phyloP scores from a whole-genome alignment of 2,888 invertebrate species.

The Lamproptera curius region DNA sequence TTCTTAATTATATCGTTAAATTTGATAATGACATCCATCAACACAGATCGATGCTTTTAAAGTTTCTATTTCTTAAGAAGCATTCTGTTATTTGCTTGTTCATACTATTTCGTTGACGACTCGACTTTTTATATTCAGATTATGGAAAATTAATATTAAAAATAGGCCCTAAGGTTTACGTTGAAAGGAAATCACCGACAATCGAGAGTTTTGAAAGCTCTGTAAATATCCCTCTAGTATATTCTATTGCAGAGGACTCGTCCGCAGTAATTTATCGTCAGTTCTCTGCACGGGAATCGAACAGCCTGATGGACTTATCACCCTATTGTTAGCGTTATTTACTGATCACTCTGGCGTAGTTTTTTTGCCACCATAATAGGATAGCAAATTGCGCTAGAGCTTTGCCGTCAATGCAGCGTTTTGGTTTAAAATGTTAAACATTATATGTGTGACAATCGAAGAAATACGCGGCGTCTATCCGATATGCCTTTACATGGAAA shows the following conservation, averaged over 20 bases:
- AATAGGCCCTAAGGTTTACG: too few species aligned
- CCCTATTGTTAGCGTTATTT: constrained; percentile 37
- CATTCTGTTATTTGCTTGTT: too few species aligned
- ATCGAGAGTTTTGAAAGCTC: constrained; percentile 29
- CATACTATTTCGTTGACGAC: too few species aligned
- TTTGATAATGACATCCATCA: too few species aligned
- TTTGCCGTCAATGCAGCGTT: constrained; percentile 22
- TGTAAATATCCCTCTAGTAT: constrained; percentile 13
- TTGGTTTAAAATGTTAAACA: constrained; percentile 19
- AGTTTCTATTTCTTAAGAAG: too few species aligned
- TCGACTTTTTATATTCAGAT: too few species aligned
- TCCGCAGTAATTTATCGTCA: constrained; percentile 25
- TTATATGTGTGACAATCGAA: constrained; percentile 15
- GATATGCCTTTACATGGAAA: constrained; percentile 11
- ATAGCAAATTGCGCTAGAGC: constrained; percentile 29
- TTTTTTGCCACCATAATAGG: constrained; percentile 25
- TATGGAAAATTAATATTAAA: too few species aligned
- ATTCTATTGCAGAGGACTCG: constrained; percentile 19
- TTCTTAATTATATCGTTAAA: too few species aligned
- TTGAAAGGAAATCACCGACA: constrained; percentile 33
- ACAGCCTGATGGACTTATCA: constrained; percentile 35
- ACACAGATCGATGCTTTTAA: too few species aligned
- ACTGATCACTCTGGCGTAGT: constrained; percentile 24
- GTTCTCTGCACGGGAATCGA: constrained; percentile 26
- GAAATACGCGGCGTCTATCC: constrained; percentile 10